Percentiles rank a stretch among this genome's conserved stretches.
phyloP scores from a whole-genome alignment of 2,113 vertebrate species.

The Scartelaos histophorus region DNA sequence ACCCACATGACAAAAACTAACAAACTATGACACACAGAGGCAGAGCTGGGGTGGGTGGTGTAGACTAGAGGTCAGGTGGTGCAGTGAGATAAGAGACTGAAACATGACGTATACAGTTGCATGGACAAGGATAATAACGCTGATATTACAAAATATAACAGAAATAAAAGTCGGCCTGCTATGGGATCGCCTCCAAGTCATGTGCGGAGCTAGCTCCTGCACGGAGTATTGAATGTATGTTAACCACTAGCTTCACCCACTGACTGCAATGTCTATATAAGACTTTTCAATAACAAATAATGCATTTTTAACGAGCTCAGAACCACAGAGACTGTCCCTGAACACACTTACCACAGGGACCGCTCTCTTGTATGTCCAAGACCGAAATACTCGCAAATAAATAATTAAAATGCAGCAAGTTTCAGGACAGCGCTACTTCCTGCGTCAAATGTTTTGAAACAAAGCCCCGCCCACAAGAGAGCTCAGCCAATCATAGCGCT shows the following conservation, averaged over 20 bases:
- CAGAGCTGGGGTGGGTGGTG: constrained; percentile 6
- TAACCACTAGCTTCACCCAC: neutral
- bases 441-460: neutral
- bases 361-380: neutral
- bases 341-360: neutral
- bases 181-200: neutral
- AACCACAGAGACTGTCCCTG: neutral
- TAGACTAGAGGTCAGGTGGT: constrained; percentile 32
- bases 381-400: neutral
- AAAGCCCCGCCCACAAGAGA: constrained; percentile 32
- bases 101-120: neutral
- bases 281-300: neutral
- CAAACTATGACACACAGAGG: neutral
- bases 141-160: neutral
- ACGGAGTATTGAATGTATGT: too few relatives aligned
- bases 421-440: constrained; percentile 29
- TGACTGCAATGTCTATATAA: neutral
- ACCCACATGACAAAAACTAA: too few relatives aligned
- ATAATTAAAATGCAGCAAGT: neutral
- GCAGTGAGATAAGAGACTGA: constrained; percentile 27
- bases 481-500: constrained; percentile 42
- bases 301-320: neutral
- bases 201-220: neutral
- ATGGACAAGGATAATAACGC: neutral
- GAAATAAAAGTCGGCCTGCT: neutral